These are phyloP conservation scores for Batillaria attramentaria DNA, from an alignment of 1,140 invertebrate species.

Conservation along the genomic window DNA sequence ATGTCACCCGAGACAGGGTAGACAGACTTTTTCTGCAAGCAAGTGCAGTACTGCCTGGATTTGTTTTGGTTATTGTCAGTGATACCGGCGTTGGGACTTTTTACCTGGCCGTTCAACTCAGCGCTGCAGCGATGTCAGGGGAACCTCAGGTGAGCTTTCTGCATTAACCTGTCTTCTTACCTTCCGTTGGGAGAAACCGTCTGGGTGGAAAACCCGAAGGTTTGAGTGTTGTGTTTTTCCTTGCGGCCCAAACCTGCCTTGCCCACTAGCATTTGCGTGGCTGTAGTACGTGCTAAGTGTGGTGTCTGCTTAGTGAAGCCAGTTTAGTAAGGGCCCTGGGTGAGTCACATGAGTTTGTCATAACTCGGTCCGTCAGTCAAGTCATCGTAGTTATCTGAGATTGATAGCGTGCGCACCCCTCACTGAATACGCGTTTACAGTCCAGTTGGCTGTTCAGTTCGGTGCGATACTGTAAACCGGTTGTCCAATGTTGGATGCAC, in stretches of 20 bases:
- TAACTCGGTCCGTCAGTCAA: too few species aligned
- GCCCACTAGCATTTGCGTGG: not conserved
- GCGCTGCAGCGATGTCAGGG: constrained; percentile 16
- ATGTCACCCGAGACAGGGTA: constrained; percentile 13
- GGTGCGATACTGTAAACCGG: too few species aligned
- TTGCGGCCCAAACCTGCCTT: not conserved
- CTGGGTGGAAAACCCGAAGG: not conserved
- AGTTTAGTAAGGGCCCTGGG: too few species aligned
- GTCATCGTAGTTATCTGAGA: too few species aligned
- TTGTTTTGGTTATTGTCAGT: not conserved
- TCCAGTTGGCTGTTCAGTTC: too few species aligned
- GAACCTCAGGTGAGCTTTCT: constrained; percentile 28
- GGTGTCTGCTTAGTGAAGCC: too few species aligned
- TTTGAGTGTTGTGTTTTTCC: not conserved
- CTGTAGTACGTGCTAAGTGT: too few species aligned
- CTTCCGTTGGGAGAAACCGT: not conserved
- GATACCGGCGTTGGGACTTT: not conserved
- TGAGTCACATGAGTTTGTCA: too few species aligned
- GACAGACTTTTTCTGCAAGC: not conserved
- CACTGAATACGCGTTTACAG: too few species aligned
- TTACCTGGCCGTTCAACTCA: constrained; percentile 18
- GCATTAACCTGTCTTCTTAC: too few species aligned
- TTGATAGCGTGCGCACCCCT: too few species aligned
- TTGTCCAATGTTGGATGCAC: too few species aligned
- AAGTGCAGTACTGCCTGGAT: not conserved